These are phyloP conservation scores for Cheirogaleus medius DNA, from an alignment of 2,113 vertebrate genomes.

Conservation along the genomic window DNA sequence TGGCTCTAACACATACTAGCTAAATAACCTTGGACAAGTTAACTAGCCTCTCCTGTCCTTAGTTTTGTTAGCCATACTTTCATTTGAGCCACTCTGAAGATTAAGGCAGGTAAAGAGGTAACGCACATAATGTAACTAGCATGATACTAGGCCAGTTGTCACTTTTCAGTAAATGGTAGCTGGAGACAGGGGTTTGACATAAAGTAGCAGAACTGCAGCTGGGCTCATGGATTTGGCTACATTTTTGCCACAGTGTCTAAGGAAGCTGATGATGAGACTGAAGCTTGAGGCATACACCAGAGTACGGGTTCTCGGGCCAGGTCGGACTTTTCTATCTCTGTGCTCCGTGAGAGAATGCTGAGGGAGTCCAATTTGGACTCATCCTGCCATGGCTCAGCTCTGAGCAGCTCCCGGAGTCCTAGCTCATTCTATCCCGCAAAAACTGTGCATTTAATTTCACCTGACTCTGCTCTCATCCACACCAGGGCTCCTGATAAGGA, in stretches of 20 bases:
- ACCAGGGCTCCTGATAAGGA: background rate
- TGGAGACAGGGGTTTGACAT: background rate
- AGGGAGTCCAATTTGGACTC: background rate
- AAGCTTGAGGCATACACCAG: rapidly evolving
- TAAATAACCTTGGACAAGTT: background rate
- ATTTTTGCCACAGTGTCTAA: background rate
- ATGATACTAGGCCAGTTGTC: background rate
- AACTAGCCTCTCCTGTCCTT: background rate
- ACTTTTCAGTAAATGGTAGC: background rate
- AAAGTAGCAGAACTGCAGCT: background rate
- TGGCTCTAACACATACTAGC: background rate
- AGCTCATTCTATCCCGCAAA: background rate
- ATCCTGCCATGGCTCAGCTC: background rate
- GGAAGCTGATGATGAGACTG: background rate
- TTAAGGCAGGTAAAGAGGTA: background rate
- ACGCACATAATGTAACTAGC: background rate
- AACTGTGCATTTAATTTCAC: background rate
- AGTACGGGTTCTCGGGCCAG: background rate
- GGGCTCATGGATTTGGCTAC: background rate
- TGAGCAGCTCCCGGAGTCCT: background rate
- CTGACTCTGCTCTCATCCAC: background rate
- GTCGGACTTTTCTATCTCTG: background rate
- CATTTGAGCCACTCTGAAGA: background rate
- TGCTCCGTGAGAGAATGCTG: background rate
- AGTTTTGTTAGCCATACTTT: background rate